A percentile compares a stretch with the other conserved stretches of the same genome.
These are phyloP conservation scores for Xylota segnis DNA, from an alignment of 2,888 invertebrate species.

Conservation along the genomic window DNA sequence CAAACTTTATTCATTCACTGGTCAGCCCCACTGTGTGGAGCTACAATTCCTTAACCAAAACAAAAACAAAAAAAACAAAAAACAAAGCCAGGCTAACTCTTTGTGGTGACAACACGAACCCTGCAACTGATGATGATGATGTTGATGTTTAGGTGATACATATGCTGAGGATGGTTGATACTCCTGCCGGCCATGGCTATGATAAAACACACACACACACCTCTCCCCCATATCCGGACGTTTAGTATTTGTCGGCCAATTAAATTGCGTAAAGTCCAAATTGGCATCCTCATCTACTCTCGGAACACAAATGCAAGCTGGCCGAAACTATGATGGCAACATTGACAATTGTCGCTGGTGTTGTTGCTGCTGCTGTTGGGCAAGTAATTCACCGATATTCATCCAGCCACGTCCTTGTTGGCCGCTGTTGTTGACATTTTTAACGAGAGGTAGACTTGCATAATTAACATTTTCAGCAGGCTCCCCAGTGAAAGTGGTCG, in stretches of 20 bases:
- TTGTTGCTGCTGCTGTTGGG: constrained; percentile 43
- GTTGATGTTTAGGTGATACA: constrained; percentile 6
- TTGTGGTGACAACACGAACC: background rate
- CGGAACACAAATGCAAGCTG: constrained; percentile 34
- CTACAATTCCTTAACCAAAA: background rate
- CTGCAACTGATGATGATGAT: background rate
- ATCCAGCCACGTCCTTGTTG: constrained; percentile 27
- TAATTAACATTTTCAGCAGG: constrained; percentile 60
- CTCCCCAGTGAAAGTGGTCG: constrained; percentile 34
- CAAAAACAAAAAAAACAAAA: background rate
- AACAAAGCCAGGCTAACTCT: background rate
- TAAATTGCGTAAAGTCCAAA: constrained; percentile 44
- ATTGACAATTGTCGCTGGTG: constrained; percentile 52
- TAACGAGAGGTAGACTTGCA: constrained; percentile 52
- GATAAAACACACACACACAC: background rate
- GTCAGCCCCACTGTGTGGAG: background rate
- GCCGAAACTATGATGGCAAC: constrained; percentile 22
- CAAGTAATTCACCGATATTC: constrained; percentile 36
- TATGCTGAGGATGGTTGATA: background rate
- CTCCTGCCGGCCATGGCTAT: background rate
- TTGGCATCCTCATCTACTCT: constrained; percentile 29
- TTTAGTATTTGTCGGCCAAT: constrained; percentile 62
- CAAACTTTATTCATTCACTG: background rate
- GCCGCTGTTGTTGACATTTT: constrained; percentile 51
- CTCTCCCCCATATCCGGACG: background rate